Conservation (phyloP, 1,140 invertebrate genomes). For the Pseudobourletiella spinata region DNA sequence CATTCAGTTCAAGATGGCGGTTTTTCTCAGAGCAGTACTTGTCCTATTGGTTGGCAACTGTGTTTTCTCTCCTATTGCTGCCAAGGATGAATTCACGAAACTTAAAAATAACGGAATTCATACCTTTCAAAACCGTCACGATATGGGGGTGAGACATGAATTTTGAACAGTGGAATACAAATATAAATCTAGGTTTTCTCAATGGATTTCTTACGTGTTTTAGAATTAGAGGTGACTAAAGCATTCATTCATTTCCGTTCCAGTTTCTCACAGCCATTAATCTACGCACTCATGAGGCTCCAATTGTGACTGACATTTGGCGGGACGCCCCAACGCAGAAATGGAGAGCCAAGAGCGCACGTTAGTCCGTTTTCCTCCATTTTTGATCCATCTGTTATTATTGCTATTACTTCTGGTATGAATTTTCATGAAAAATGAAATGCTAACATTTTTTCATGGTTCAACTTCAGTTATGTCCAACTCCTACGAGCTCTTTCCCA, state of each 20-base stretch:
- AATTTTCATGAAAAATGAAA: too few species aligned
- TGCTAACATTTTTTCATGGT: too few species aligned
- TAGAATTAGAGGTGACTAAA: too few species aligned
- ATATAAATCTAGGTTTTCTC: too few species aligned
- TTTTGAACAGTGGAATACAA: too few species aligned
- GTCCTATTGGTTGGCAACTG: too few species aligned
- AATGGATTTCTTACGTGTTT: too few species aligned
- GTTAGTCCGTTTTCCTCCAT: background rate
- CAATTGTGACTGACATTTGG: constrained; percentile 3
- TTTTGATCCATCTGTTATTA: background rate
- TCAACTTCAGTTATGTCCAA: background rate
- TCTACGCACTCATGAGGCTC: background rate
- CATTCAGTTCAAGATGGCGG: too few species aligned
- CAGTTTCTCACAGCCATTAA: constrained; percentile 11
- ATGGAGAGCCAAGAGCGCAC: background rate
- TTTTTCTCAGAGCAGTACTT: too few species aligned
- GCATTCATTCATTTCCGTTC: too few species aligned
- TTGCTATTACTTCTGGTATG: too few species aligned
- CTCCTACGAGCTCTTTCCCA: background rate
- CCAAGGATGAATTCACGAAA: constrained; percentile 1
- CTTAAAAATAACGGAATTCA: background rate
- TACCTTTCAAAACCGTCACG: constrained; percentile 6
- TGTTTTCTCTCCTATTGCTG: too few species aligned
- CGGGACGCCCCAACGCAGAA: background rate
- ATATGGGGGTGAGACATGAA: constrained; percentile 4